Evolutionary conservation across 2,797 vertebrate genomes (phyloP).

Genomic region (Squalus acanthias): DNA sequence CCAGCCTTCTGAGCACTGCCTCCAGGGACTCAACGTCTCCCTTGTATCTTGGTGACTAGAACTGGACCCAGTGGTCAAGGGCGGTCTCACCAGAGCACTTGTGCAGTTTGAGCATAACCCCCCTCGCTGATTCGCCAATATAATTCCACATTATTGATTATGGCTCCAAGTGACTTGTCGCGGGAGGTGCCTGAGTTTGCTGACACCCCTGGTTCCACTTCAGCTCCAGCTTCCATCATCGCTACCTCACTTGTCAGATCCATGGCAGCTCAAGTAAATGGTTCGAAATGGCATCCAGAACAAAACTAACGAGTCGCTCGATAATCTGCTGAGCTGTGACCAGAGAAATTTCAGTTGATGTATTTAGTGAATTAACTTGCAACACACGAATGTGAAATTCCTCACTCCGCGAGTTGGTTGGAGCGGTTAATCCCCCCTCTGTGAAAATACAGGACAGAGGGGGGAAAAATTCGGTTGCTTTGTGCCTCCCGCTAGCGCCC

Average conservation of each 20-base stretch:
- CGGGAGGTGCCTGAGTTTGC: background rate
- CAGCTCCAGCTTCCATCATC: too few species aligned
- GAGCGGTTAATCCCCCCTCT: background rate
- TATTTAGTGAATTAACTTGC: background rate
- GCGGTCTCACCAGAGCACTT: background rate
- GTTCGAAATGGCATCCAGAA: background rate
- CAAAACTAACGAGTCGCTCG: background rate
- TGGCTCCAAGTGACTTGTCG: background rate
- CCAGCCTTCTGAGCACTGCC: background rate
- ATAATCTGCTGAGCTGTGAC: background rate
- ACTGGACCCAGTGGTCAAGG: background rate
- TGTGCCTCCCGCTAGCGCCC: too few species aligned
- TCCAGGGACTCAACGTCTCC: background rate
- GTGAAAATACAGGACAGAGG: background rate
- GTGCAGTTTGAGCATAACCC: background rate
- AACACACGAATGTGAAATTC: background rate
- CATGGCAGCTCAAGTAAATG: background rate
- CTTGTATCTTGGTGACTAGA: background rate
- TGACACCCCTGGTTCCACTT: background rate
- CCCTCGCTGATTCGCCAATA: too few species aligned
- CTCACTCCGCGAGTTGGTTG: background rate
- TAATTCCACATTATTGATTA: background rate
- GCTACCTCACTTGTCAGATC: too few species aligned
- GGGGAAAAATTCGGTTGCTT: too few species aligned
- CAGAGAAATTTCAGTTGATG: background rate